Conservation (phyloP, 2,113 vertebrate genomes). For the Gasterosteus nipponicus region DNA sequence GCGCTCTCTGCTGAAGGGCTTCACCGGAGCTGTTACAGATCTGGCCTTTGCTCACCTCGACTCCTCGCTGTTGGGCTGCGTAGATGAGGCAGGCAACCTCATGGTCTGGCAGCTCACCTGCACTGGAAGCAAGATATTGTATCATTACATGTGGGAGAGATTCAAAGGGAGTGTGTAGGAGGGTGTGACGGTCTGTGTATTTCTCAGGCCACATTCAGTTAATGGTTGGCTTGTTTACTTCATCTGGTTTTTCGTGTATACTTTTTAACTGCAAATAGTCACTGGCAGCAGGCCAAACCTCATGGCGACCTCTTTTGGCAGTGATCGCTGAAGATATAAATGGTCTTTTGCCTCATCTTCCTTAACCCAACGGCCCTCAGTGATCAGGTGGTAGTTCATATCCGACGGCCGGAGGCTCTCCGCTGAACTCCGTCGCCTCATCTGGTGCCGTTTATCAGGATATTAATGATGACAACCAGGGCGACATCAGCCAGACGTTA, state of each 20-base stretch:
- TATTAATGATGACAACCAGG: slow-evolving; percentile 90
- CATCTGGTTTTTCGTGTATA: background rate
- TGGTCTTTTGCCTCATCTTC: slow-evolving; percentile 13
- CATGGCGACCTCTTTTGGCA: background rate
- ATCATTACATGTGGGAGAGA: slow-evolving; percentile 77
- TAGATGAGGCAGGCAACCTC: slow-evolving; percentile 95
- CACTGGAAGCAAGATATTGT: slow-evolving; percentile 92
- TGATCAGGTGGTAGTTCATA: slow-evolving; percentile 92
- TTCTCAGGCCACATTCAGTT: background rate
- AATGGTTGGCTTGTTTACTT: background rate
- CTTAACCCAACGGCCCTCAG: slow-evolving; percentile 83
- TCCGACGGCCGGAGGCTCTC: slow-evolving; percentile 87
- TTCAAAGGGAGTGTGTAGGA: background rate
- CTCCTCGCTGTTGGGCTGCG: slow-evolving; percentile 92
- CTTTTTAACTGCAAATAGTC: background rate
- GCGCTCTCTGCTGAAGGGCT: slow-evolving; percentile 93
- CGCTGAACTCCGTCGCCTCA: slow-evolving; percentile 91
- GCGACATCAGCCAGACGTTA: slow-evolving; percentile 91
- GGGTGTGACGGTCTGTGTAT: background rate
- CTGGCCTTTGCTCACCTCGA: slow-evolving; percentile 96
- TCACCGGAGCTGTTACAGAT: slow-evolving; percentile 92
- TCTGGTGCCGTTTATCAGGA: slow-evolving; percentile 98
- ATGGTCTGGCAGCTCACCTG: slow-evolving; percentile 95
- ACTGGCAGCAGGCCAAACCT: background rate
- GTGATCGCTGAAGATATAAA: background rate